These are phyloP conservation scores for Lordiphosa stackelbergi DNA, from an alignment of 1,140 invertebrate species.

Conservation along the genomic window DNA sequence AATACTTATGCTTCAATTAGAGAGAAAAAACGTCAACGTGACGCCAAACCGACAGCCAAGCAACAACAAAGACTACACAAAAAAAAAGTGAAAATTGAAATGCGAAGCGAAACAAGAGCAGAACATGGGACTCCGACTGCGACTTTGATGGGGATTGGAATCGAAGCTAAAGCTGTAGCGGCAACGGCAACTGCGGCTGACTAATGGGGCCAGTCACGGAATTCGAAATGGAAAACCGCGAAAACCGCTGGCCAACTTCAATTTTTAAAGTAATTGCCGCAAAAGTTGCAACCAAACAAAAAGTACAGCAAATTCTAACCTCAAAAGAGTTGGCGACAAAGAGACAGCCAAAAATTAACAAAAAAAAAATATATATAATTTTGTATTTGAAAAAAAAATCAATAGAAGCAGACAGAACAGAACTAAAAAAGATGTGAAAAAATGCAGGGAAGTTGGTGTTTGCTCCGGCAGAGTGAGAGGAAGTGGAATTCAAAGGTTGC, in stretches of 20 bases:
- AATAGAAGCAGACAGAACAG: constrained; percentile 75
- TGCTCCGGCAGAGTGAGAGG: constrained; percentile 28
- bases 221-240: constrained; percentile 40
- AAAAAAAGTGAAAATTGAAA: constrained; percentile 70
- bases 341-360: constrained; percentile 11
- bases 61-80: constrained; percentile 16
- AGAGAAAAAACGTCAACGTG: constrained; percentile 33
- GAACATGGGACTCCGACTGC: constrained; percentile 15
- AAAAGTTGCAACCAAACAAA: constrained; percentile 51
- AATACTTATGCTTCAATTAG: constrained; percentile 71
- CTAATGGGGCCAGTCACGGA: constrained; percentile 59
- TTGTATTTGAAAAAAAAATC: constrained; percentile 73
- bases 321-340: constrained; percentile 22
- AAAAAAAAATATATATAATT: constrained; percentile 41
- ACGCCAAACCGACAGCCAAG: constrained; percentile 25
- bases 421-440: constrained; percentile 59
- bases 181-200: constrained; percentile 21
- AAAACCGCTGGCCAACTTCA: constrained; percentile 65
- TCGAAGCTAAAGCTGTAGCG: constrained; percentile 23
- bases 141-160: not conserved
- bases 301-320: constrained; percentile 46
- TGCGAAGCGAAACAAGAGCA: constrained; percentile 35
- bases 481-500: constrained; percentile 45
- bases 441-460: constrained; percentile 29
- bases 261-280: constrained; percentile 75